Percentiles rank a stretch among this genome's conserved stretches.
These are phyloP conservation scores for Tetramorium parvispinum DNA, from an alignment of 1,140 invertebrate species.

Conservation along the genomic window DNA sequence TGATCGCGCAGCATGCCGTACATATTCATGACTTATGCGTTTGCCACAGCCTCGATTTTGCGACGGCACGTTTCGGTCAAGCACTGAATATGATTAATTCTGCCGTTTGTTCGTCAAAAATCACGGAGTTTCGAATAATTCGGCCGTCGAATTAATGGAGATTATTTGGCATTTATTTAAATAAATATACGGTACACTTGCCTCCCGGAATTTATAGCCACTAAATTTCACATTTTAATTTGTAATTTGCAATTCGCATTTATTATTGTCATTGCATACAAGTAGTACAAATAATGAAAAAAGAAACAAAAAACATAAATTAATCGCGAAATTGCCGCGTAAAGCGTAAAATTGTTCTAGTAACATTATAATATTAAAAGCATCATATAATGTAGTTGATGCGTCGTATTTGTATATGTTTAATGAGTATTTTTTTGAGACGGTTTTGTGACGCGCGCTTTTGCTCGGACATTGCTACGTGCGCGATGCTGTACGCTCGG, in stretches of 20 bases:
- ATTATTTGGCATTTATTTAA: slow-evolving; percentile 59
- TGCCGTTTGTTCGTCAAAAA: slow-evolving; percentile 52
- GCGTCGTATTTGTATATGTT: neutral
- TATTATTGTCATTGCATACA: neutral
- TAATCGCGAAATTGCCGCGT: neutral
- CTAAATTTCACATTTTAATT: slow-evolving; percentile 28
- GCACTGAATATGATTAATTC: slow-evolving; percentile 49
- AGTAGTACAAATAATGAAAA: neutral
- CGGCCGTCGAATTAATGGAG: slow-evolving; percentile 31
- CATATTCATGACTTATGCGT: slow-evolving; percentile 61
- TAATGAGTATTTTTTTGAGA: neutral
- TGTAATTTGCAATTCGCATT: slow-evolving; percentile 38
- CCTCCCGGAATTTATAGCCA: slow-evolving; percentile 5
- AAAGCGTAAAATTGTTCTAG: neutral
- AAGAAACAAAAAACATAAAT: neutral
- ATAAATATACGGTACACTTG: slow-evolving; percentile 2
- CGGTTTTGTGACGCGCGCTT: neutral
- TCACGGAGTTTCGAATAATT: slow-evolving; percentile 39
- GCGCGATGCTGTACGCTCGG: neutral
- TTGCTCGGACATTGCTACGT: neutral
- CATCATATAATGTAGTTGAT: neutral
- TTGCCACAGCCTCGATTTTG: slow-evolving; percentile 39
- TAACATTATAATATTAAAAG: slow-evolving; percentile 5
- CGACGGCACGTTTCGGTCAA: slow-evolving; percentile 52
- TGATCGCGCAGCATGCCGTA: slow-evolving; percentile 31